phyloP scores from a whole-genome alignment of 2,888 invertebrate species.

The Steinernema carpocapsae region DNA sequence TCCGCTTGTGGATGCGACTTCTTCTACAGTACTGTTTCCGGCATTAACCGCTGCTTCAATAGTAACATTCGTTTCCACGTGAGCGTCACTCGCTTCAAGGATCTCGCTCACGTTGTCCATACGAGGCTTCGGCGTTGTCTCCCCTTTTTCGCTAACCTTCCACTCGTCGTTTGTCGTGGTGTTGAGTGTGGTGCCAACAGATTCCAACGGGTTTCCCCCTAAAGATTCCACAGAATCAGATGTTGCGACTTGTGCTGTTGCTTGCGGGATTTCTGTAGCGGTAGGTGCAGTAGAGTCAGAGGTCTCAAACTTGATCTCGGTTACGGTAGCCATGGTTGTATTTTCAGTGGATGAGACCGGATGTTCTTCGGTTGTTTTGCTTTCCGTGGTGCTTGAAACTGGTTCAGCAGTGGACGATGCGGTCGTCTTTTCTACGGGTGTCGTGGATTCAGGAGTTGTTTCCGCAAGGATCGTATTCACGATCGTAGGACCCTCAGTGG shows the following conservation, averaged over 20 bases:
- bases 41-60: not conserved
- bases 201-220: not conserved
- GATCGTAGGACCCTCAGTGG: no score
- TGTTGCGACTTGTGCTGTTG: not conserved
- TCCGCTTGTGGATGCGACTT: not conserved
- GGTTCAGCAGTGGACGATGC: no score
- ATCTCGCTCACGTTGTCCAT: not conserved
- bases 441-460: no score
- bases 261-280: not conserved
- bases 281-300: not conserved
- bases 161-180: not conserved
- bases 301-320: no score
- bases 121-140: no score
- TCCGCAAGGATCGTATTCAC: no score
- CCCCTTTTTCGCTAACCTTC: not conserved
- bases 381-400: no score
- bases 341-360: no score
- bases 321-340: no score
- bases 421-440: no score
- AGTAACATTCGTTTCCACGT: not conserved
- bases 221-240: not conserved
- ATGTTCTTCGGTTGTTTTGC: no score
- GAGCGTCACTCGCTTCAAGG: not conserved
- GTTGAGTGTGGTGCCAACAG: not conserved
- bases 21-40: not conserved